Base-by-base conservation (phyloP, 1,140 invertebrate species). In the Atopsyche davidsoni region DNA sequence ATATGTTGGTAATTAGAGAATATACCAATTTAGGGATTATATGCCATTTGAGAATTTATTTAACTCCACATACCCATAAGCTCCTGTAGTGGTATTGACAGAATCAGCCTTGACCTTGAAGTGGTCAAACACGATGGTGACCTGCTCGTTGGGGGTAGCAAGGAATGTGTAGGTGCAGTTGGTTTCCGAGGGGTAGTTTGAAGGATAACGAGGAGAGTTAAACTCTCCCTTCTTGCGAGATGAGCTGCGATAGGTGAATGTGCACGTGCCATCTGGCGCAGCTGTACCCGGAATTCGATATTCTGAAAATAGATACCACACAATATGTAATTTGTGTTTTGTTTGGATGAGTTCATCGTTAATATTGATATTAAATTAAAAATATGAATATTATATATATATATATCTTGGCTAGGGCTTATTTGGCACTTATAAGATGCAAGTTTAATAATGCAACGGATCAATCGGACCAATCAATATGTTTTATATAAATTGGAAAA, bases 261-360 rank as follows among this genome's bases (percentile, higher is more conserved):
- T 82, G 67, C 95, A 98, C 51, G 79, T 85, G 50, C 90, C 89
- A 62, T 89, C 85, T 0, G 91, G 90, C 10, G 89, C 86, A 11
- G 91, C 87, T 0, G 92, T 96, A 23, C 94, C 94, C n/a, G 92
- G 90, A 61, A 98, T 89, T 47, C 85, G 88, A 66, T 93, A 94
- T 69, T 94, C 90, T 80, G 61, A 34, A 53, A 52, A 43, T 9
- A 28, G n/a, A 7, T 28, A 28, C n/a, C n/a, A 7, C 24, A 28
- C 6, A 28, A 6, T 28, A 28, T n/a, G n/a, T n/a, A n/a, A n/a
- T n/a, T n/a, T n/a, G n/a, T n/a, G n/a, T n/a, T n/a, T n/a, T n/a
- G n/a, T n/a, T n/a, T n/a, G n/a, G n/a, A n/a, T n/a, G n/a, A n/a
- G n/a, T n/a, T n/a, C n/a, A n/a, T n/a, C n/a, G n/a, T n/a, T n/a